These are phyloP conservation scores for Rhabdomys pumilio DNA, from an alignment of 2,797 vertebrate species.

Conservation along the genomic window DNA sequence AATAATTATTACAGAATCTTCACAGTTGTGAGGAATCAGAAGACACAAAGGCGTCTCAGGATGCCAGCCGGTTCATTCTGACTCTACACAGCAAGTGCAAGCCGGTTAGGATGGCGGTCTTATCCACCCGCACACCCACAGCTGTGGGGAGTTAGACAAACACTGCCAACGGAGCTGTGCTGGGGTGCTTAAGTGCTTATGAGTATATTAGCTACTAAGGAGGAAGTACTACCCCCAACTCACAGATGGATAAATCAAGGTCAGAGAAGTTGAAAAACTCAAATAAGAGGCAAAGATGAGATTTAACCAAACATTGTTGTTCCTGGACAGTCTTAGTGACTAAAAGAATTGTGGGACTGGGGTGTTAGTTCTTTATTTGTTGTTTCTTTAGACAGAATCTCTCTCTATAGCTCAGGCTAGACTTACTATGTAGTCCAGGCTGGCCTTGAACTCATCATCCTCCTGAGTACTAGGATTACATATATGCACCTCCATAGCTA, in stretches of 20 bases:
- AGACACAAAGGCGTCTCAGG: not conserved
- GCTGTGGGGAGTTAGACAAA: not conserved
- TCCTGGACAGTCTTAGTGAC: not conserved
- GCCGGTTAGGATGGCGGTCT: not conserved
- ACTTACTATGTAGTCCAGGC: not conserved
- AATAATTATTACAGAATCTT: conserved; percentile 38
- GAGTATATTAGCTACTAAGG: not conserved
- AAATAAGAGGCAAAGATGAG: not conserved
- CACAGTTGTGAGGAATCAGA: conserved; percentile 15
- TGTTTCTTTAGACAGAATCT: not conserved
- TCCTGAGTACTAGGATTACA: not conserved
- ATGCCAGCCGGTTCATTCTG: not conserved
- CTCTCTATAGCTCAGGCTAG: not conserved
- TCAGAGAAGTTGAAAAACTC: not conserved
- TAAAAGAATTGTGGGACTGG: not conserved
- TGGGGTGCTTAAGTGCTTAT: not conserved
- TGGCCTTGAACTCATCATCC: not conserved
- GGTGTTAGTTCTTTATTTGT: not conserved
- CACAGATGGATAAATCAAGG: not conserved
- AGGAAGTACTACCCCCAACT: not conserved
- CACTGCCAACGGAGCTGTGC: not conserved
- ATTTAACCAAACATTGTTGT: not conserved
- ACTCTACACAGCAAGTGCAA: conserved; percentile 27
- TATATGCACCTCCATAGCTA: not conserved
- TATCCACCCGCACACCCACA: not conserved